These are phyloP conservation scores for Anthophora plumipes DNA, from an alignment of 2,888 invertebrate species.

Conservation along the genomic window DNA sequence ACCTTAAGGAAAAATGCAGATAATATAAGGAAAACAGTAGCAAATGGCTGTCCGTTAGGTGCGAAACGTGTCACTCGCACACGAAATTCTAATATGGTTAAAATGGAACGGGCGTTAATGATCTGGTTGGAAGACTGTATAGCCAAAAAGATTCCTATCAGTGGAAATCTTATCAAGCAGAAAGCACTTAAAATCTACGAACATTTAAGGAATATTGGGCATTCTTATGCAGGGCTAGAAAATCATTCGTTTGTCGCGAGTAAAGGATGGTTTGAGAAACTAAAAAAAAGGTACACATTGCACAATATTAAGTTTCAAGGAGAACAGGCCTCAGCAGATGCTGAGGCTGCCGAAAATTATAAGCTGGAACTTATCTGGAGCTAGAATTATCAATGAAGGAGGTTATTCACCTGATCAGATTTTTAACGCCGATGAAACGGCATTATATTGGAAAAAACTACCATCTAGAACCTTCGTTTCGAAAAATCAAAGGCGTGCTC, in stretches of 20 bases:
- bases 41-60: constrained; percentile 55
- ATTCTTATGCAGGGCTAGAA: constrained; percentile 50
- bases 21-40: constrained; percentile 53
- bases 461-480: constrained; percentile 50
- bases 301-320: constrained; percentile 62
- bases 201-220: constrained; percentile 58
- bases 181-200: constrained; percentile 63
- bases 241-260: constrained; percentile 60
- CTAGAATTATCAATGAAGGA: constrained; percentile 62
- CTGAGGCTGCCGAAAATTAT: constrained; percentile 56
- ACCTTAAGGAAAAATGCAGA: constrained; percentile 56
- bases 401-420: constrained; percentile 67
- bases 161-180: constrained; percentile 61
- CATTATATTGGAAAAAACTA: constrained; percentile 69
- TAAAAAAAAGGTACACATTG: constrained; percentile 57
- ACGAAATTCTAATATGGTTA: constrained; percentile 56
- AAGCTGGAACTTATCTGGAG: constrained; percentile 47
- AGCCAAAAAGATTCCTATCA: constrained; percentile 54
- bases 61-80: constrained; percentile 56
- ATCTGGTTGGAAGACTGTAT: constrained; percentile 62
- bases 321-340: constrained; percentile 60
- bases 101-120: constrained; percentile 57
- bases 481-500: too few relatives aligned
- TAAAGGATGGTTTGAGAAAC: constrained; percentile 63
- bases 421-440: constrained; percentile 73